Evolutionary conservation across 2,888 invertebrate genomes (phyloP), one percentile per base, ranked within the genome.

Genomic region (Tachina grossa): DNA sequence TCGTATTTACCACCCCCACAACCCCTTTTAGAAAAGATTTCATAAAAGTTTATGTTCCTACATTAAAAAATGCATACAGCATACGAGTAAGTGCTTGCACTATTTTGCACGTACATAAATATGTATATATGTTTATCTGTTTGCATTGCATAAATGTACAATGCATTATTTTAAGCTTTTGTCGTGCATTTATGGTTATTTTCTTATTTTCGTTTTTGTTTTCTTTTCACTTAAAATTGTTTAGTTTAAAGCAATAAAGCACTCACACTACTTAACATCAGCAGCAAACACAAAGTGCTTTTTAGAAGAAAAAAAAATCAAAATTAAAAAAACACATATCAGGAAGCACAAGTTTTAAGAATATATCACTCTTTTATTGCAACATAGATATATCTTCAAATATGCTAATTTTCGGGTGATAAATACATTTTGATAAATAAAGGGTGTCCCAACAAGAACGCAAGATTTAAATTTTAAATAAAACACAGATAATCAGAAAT

Each of bases 111-210:
- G 31, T 22, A 31, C 31, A 31, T 31, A 31, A 47, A 49, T 65
- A 31, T 11, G 19, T 53, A 13, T 41, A 13, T 69, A 53, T 14
- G 19, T 11, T 16, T 51, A 51, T 22, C 41, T 51, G 16, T 22
- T 49, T 63, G 16, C 41, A 14, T 77, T 49, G 31, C 45, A 65
- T 68, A 55, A 14, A 59, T 45, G 55, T 66, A 65, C 51, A 65
- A 75, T 68, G 68, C 75, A 68, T 81, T 75, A 69, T 81, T 74
- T 81, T 81, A 51, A 77, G 77, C 45, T 77, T 83, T 72, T 83
- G 66, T 77, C 83, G 59, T 68, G 59, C 47, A 83, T 66, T 77
- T 72, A 77, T 77, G 83, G 71, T 13, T 77, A 31, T 31, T 31
- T 31, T 31, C 31, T 31, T 31, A 31, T 31, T 31, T 31, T 31